Evolutionary conservation across 2,888 invertebrate genomes (phyloP), one percentile per base, ranked within the genome.

Genomic region (Athrips mouffetella): DNA sequence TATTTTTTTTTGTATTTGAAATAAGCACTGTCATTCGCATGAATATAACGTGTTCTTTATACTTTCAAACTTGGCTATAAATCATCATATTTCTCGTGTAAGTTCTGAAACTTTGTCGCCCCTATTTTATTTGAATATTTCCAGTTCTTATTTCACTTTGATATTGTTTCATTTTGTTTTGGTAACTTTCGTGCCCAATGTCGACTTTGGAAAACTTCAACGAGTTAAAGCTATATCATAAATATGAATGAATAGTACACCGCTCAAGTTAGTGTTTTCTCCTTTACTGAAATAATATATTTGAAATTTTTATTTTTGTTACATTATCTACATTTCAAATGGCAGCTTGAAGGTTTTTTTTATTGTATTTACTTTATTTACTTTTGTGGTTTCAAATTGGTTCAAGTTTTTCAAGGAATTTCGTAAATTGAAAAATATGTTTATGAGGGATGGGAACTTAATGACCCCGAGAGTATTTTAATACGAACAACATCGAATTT

Each of bases 401-500:
- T 37, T 25, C 25, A 3, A 10, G 20, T 3, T 35, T 31, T 13
- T 7, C n/a, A n/a, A n/a, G n/a, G n/a, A n/a, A n/a, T 31, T 31
- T 35, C 18, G 16, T 27, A 10, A 8, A 27, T 20, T 21, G 21
- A 11, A n/a, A n/a, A n/a, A 8, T 21, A 11, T 29, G 16, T 18
- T 42, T n/a, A 18, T 29, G 8, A 4, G 18, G 25, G 10, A 16
- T 16, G 2, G 51, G 55, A 61, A 18, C 55, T 55, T 61, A n/a
- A 3, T 20, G 72, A 74, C 75, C 80, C 77, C 74, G 64, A 71
- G 62, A 67, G 70, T 78, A 76, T 72, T 73, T 72, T 68, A 64
- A 63, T 68, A 64, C 75, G 66, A 65, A 63, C 80, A 81, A 81
- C 85, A 86, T 86, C 86, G 86, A 87, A 87, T 87, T 85, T 86